Conservation (phyloP, 2,113 vertebrate genomes). For the Cygnus buccinator region DNA sequence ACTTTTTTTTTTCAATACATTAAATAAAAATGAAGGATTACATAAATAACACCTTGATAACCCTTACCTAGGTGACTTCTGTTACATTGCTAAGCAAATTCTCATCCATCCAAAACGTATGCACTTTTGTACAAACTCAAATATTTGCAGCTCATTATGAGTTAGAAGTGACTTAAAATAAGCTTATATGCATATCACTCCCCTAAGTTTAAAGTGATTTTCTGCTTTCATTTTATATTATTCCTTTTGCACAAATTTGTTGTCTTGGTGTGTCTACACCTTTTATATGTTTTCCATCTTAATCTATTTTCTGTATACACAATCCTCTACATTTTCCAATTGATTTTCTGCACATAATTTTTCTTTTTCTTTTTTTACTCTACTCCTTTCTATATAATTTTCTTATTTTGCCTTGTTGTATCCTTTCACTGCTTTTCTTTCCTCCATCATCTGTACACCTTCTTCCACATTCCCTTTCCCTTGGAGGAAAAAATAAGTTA, state of each 20-base stretch:
- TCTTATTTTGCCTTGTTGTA: not conserved
- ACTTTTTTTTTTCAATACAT: not conserved
- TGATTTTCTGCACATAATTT: not conserved
- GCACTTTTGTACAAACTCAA: not conserved
- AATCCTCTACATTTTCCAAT: not conserved
- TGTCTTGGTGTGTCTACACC: not conserved
- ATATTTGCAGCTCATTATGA: not conserved
- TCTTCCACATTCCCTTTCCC: not conserved
- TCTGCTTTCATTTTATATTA: not conserved
- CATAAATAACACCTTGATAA: not conserved
- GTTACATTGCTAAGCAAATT: not conserved
- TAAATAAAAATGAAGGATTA: not conserved
- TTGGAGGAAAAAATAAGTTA: not conserved
- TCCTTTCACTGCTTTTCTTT: not conserved
- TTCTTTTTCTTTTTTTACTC: not conserved
- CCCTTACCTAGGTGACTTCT: not conserved
- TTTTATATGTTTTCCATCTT: not conserved
- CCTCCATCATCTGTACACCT: not conserved
- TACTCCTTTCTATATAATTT: not conserved
- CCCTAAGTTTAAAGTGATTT: not conserved
- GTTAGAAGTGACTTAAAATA: not conserved
- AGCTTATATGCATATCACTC: not conserved
- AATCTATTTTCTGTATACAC: not conserved
- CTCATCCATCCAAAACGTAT: not conserved
- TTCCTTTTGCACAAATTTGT: not conserved